Percentiles rank a stretch among this genome's conserved stretches.
Evolutionary conservation across 2,888 invertebrate genomes (phyloP).

Genomic region (Caenorhabditis sulstoni): DNA sequence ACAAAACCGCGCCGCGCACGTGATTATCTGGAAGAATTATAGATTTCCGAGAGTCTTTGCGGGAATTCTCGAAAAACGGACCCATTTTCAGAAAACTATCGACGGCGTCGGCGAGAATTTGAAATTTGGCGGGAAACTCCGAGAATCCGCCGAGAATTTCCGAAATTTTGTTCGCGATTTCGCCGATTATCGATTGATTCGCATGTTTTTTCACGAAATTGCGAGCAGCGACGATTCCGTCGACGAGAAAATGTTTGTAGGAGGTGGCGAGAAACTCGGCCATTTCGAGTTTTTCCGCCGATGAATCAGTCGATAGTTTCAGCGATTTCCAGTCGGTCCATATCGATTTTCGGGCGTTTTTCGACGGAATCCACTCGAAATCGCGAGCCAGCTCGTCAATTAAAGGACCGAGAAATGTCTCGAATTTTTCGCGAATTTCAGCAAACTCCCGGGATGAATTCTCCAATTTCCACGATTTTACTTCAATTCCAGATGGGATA

Average conservation of each 20-base stretch:
- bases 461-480: conserved; percentile 45
- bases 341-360: conserved; percentile 28
- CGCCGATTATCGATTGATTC: background rate
- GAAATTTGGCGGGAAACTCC: conserved; percentile 51
- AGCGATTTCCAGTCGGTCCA: conserved; percentile 45
- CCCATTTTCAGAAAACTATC: conserved; percentile 51
- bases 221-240: conserved; percentile 33
- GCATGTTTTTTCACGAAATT: conserved; percentile 25
- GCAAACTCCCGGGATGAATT: conserved; percentile 8
- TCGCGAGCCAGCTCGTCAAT: conserved; percentile 3
- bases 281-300: conserved; percentile 15
- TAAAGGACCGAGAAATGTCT: conserved; percentile 20
- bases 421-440: conserved; percentile 30
- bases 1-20: conserved; percentile 36
- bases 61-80: conserved; percentile 3
- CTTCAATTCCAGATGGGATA: conserved; percentile 53
- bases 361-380: conserved; percentile 26
- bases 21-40: conserved; percentile 37
- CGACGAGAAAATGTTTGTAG: conserved; percentile 33
- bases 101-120: conserved; percentile 23
- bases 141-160: conserved; percentile 48
- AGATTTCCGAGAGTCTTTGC: background rate
- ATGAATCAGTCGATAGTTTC: conserved; percentile 8
- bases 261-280: conserved; percentile 27
- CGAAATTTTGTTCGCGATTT: conserved; percentile 1